Conservation (phyloP, 2,797 vertebrate species). For the Garrulus glandarius region DNA sequence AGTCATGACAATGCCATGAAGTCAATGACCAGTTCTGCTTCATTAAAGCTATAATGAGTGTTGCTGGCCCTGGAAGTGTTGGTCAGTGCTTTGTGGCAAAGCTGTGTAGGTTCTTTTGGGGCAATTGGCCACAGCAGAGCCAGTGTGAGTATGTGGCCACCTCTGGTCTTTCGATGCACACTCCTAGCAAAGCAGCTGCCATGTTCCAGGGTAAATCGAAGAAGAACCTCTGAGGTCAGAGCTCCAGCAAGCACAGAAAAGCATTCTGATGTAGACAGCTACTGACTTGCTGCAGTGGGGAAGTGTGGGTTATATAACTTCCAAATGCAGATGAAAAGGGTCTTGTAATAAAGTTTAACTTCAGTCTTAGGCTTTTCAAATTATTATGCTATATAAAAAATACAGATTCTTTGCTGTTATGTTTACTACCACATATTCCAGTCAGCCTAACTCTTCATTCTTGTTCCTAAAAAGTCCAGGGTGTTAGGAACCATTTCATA, state of each 20-base stretch:
- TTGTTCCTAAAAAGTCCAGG: background rate
- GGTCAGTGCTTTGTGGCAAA: background rate
- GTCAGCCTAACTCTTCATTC: background rate
- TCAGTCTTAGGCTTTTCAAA: background rate
- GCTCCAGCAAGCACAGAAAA: background rate
- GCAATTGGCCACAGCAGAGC: background rate
- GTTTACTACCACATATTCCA: background rate
- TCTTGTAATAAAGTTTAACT: background rate
- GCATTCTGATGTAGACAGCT: background rate
- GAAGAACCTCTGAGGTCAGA: background rate
- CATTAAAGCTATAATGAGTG: background rate
- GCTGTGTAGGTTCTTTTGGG: background rate
- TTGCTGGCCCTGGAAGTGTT: background rate
- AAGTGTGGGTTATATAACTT: background rate
- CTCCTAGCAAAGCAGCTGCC: background rate
- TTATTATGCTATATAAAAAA: background rate
- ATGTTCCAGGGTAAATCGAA: background rate
- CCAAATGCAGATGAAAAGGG: background rate
- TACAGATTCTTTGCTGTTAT: background rate
- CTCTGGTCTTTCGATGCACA: background rate
- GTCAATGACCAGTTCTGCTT: background rate
- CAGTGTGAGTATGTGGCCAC: background rate
- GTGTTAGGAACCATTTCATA: background rate
- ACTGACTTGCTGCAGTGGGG: background rate
- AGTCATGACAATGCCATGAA: background rate